Base-by-base conservation (phyloP, 2,113 vertebrate genomes). In the Lota lota region DNA sequence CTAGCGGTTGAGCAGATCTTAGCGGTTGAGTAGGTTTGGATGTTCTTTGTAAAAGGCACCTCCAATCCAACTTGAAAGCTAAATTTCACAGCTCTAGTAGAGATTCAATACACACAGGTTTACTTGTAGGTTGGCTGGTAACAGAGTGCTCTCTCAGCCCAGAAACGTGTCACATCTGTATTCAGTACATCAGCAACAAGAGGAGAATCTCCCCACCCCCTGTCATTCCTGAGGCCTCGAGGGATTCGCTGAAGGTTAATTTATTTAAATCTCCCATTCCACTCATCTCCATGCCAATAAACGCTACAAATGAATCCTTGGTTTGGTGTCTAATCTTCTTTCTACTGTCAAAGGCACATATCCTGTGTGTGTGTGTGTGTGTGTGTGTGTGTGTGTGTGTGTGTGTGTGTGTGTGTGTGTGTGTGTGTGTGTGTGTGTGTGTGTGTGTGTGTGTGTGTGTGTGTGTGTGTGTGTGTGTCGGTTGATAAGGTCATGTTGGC, bases 211-310 rank as follows among this genome's bases (percentile, higher is more conserved):
- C 72, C 78, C 82, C 69, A 79, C 69, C 76, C 73, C 70, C 81
- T 74, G 79, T 83, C 85, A 79, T 85, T 87, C 68, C 78, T 68
- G 40, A 22, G 4, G 72, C 78, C 81, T 76, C 47, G 0, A 66
- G 83, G 84, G 87, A 88, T 84, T 75, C 69, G 73, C 66, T 87
- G 90, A 90, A 91, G 89, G 88, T 92, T 93, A 91, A 93, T 92
- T 90, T 89, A 91, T 93, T 91, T 89, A 89, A 91, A 92, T 90
- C 90, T 89, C 67, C 70, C 79, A 81, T 83, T 56, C 81, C 84
- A 89, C 85, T 88, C 89, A 82, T 91, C 84, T 89, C 85, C 78
- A 84, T 90, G 89, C 83, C 80, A 91, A 86, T 91, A 90, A 90
- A 92, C 82, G 81, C 76, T 89, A 82, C 79, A 88, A 88, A 90